phyloP scores from a whole-genome alignment of 2,113 vertebrate genomes.

The Callospermophilus lateralis region DNA sequence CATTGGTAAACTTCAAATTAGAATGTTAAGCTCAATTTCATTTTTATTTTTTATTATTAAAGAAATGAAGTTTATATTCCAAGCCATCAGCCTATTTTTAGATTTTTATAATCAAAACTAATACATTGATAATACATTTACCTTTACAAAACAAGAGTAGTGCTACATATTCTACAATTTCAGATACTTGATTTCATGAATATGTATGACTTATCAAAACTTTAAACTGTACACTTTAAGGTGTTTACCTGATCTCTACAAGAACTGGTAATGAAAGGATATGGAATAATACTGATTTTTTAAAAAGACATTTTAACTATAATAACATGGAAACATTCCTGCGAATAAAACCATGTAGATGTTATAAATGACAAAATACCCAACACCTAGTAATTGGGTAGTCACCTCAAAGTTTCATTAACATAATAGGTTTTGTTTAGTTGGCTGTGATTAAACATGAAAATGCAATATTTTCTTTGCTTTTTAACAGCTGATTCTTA shows the following conservation, averaged over 20 bases:
- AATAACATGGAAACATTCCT: neutral
- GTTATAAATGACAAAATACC: conserved; percentile 9
- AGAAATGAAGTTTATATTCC: conserved; percentile 71
- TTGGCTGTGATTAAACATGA: neutral
- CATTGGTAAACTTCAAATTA: conserved; percentile 10
- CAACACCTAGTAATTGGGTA: neutral
- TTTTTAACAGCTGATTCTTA: neutral
- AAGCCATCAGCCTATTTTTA: conserved; percentile 47
- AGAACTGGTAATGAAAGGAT: conserved; percentile 71
- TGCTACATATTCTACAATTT: conserved; percentile 62
- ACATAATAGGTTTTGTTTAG: neutral
- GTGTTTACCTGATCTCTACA: conserved; percentile 70
- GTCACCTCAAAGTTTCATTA: neutral
- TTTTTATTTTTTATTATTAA: conserved; percentile 68
- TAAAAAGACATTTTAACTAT: neutral
- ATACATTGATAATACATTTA: conserved; percentile 17
- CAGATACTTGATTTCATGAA: conserved; percentile 59
- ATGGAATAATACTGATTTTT: conserved; percentile 40
- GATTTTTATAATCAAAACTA: conserved; percentile 68
- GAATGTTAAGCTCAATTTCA: conserved; percentile 54
- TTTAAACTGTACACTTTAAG: conserved; percentile 79
- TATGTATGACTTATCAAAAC: conserved; percentile 58
- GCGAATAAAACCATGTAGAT: neutral
- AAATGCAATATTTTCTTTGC: neutral
- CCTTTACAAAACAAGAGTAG: conserved; percentile 49